phyloP scores from a whole-genome alignment of 2,113 vertebrate species.

The Meleagris gallopavo region DNA sequence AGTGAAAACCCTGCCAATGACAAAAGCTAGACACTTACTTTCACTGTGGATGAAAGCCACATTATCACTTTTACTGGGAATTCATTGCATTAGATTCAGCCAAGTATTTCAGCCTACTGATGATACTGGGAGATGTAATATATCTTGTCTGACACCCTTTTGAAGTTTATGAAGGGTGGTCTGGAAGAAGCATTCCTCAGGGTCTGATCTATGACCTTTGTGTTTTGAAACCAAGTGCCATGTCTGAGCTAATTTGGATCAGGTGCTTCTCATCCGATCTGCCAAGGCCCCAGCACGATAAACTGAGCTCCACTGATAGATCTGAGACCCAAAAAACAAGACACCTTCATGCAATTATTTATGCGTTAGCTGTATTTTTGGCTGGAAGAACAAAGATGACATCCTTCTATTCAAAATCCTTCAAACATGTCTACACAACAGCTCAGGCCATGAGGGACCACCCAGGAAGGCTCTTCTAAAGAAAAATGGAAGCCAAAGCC shows the following conservation, averaged over 20 bases:
- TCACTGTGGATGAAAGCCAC: not conserved
- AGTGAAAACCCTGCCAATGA: not conserved
- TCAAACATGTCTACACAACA: not conserved
- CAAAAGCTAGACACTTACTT: not conserved
- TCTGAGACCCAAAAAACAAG: not conserved
- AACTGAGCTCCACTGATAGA: not conserved
- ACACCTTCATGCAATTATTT: slow-evolving; percentile 9
- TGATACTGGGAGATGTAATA: not conserved
- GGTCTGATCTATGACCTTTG: not conserved
- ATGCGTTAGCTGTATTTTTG: not conserved
- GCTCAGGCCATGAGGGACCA: not conserved
- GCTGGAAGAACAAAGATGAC: slow-evolving; percentile 39
- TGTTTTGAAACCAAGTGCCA: not conserved
- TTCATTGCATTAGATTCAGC: not conserved
- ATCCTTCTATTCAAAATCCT: not conserved
- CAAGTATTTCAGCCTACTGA: not conserved
- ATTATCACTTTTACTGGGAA: not conserved
- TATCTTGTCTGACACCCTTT: not conserved
- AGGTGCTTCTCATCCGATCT: not conserved
- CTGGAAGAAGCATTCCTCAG: not conserved
- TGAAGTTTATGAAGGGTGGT: not conserved
- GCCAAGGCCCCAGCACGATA: not conserved
- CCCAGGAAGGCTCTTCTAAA: not conserved
- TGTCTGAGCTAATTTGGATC: not conserved
- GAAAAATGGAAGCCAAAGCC: not conserved